Evolutionary conservation across 2,797 vertebrate genomes (phyloP).

Genomic region (Uromys caudimaculatus): DNA sequence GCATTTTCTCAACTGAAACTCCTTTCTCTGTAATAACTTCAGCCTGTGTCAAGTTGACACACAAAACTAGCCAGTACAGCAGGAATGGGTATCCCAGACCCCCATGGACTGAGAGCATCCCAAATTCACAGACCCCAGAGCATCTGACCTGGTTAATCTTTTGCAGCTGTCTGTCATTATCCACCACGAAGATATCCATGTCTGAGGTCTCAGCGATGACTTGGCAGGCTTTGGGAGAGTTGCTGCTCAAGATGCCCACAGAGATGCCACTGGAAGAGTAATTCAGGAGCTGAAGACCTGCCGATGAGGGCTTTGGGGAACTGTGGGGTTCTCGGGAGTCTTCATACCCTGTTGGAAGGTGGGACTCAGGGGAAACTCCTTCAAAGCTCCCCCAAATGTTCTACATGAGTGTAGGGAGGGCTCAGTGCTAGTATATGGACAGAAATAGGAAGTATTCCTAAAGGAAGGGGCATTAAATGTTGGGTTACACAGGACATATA

Average conservation of each 20-base stretch:
- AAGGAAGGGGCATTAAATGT: background rate
- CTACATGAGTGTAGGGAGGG: background rate
- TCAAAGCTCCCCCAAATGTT: background rate
- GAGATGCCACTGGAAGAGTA: slow-evolving; percentile 60
- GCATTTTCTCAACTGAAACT: too few species aligned
- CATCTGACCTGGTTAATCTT: slow-evolving; percentile 61
- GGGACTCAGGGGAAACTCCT: background rate
- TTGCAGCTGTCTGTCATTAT: slow-evolving; percentile 45
- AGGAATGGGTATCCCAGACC: background rate
- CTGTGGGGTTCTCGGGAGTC: background rate
- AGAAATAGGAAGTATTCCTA: background rate
- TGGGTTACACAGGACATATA: background rate
- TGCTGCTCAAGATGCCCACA: slow-evolving; percentile 19
- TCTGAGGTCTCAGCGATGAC: background rate
- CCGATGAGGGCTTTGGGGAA: background rate
- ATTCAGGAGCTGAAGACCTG: background rate
- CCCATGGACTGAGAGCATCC: background rate
- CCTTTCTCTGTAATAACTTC: too few species aligned
- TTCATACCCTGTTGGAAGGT: background rate
- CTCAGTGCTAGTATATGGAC: background rate
- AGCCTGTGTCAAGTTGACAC: too few species aligned
- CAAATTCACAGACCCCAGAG: rapidly evolving
- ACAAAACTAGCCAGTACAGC: too few species aligned
- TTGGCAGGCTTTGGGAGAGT: slow-evolving; percentile 29
- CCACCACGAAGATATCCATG: slow-evolving; percentile 61